A percentile compares a stretch with the other conserved stretches of the same genome.
Evolutionary conservation across 64 coral and sea anemone genomes (phyloP).

Genomic region (Platygyra sinensis): DNA sequence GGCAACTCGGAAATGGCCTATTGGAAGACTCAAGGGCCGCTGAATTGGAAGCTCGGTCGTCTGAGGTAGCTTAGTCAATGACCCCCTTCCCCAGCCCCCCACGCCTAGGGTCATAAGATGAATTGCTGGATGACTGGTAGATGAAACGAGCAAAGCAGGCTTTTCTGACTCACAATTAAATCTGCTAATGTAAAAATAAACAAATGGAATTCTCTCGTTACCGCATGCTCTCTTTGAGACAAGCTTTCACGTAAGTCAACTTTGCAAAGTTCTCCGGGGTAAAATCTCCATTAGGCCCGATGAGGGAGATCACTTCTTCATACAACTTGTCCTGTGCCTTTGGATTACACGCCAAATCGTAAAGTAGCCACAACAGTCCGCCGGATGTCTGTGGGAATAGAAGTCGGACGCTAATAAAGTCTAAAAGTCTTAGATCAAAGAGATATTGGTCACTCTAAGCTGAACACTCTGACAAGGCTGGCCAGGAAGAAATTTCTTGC

Average conservation of each 20-base stretch:
- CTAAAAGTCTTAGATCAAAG: background rate
- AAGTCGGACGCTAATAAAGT: background rate
- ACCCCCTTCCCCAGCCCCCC: no score
- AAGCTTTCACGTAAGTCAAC: conserved; percentile 57
- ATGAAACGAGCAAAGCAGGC: no score
- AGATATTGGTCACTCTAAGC: background rate
- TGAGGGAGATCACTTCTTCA: background rate
- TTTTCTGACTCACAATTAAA: no score
- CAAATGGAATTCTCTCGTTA: background rate
- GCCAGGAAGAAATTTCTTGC: no score
- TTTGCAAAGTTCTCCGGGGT: conserved; percentile 22
- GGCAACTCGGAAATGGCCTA: no score
- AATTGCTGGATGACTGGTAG: no score
- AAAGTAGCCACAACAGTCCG: conserved; percentile 47
- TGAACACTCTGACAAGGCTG: no score
- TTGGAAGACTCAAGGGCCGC: no score
- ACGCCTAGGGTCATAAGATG: no score
- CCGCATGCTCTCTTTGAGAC: conserved; percentile 64
- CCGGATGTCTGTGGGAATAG: conserved; percentile 31
- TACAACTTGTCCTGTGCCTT: conserved; percentile 46
- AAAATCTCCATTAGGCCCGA: conserved; percentile 27
- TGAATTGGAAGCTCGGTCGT: no score
- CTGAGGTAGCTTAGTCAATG: no score
- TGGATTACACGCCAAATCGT: conserved; percentile 49
- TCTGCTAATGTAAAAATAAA: no score